Evolutionary conservation across 2,888 invertebrate species (phyloP).

Genomic region (Aphodius granarius): DNA sequence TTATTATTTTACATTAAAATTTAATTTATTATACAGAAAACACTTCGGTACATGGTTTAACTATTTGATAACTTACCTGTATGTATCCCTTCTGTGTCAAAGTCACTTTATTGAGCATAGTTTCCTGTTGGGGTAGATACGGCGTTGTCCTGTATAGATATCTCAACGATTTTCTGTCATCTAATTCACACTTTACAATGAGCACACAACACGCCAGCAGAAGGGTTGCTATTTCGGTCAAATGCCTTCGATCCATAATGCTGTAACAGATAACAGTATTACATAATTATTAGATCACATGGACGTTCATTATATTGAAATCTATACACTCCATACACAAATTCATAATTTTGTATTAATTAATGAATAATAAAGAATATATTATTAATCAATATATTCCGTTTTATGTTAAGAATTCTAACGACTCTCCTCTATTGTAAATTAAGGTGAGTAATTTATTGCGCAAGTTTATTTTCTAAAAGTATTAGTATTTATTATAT

Average conservation of each 20-base stretch:
- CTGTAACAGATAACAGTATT: not conserved
- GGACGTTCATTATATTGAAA: too few species aligned
- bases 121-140: not conserved
- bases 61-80: conserved; percentile 56
- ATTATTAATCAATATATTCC: too few species aligned
- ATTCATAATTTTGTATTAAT: too few species aligned
- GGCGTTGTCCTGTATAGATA: not conserved
- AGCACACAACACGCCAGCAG: not conserved
- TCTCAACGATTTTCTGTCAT: conserved; percentile 19
- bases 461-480: too few species aligned
- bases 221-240: not conserved
- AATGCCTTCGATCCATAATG: not conserved
- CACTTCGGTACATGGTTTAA: too few species aligned
- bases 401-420: too few species aligned
- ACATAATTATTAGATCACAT: not conserved
- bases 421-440: too few species aligned
- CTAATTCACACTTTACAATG: conserved; percentile 14
- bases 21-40: not conserved
- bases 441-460: too few species aligned
- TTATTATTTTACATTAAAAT: too few species aligned
- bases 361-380: too few species aligned
- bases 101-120: conserved; percentile 59
- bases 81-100: conserved; percentile 71
- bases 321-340: too few species aligned
- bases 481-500: too few species aligned